phyloP scores from a whole-genome alignment of 2,888 invertebrate genomes.

The Ennomos fuscantarius region DNA sequence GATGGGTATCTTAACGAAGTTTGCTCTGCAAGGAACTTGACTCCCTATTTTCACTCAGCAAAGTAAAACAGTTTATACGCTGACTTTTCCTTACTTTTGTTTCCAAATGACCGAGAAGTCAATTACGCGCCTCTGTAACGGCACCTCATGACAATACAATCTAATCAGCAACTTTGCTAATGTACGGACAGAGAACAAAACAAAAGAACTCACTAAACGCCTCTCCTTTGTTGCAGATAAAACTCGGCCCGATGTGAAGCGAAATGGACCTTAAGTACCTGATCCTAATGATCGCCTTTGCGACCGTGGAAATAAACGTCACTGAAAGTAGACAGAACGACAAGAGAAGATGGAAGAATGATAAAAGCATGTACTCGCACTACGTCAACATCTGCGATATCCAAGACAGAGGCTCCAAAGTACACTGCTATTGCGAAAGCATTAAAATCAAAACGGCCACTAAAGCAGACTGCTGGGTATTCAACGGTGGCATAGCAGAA shows the following conservation, averaged over 20 bases:
- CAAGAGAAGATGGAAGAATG: conserved; percentile 78
- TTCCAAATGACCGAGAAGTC: conserved; percentile 47
- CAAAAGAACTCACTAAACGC: conserved; percentile 55
- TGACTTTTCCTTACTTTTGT: conserved; percentile 39
- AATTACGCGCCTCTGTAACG: conserved; percentile 52
- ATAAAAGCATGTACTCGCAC: conserved; percentile 71
- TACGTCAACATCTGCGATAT: conserved; percentile 86
- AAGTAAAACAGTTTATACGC: conserved; percentile 37
- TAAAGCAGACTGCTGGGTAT: conserved; percentile 91
- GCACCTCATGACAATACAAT: conserved; percentile 57
- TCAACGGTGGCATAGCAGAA: conserved; percentile 88
- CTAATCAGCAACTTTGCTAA: conserved; percentile 58
- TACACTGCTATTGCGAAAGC: conserved; percentile 88
- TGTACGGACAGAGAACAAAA: conserved; percentile 52
- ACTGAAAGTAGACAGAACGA: conserved; percentile 79
- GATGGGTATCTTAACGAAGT: conserved; percentile 14
- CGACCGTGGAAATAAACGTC: conserved; percentile 77
- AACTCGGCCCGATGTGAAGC: conserved; percentile 61
- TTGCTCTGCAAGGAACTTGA: conserved; percentile 6
- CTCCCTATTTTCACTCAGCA: conserved; percentile 21
- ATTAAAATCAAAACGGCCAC: conserved; percentile 85
- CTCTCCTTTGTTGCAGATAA: conserved; percentile 76
- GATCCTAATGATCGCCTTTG: conserved; percentile 78
- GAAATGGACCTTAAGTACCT: conserved; percentile 79
- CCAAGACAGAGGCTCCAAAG: conserved; percentile 81